These are phyloP conservation scores for Scytalopus superciliaris DNA, from an alignment of 2,113 vertebrate genomes.

Conservation along the genomic window DNA sequence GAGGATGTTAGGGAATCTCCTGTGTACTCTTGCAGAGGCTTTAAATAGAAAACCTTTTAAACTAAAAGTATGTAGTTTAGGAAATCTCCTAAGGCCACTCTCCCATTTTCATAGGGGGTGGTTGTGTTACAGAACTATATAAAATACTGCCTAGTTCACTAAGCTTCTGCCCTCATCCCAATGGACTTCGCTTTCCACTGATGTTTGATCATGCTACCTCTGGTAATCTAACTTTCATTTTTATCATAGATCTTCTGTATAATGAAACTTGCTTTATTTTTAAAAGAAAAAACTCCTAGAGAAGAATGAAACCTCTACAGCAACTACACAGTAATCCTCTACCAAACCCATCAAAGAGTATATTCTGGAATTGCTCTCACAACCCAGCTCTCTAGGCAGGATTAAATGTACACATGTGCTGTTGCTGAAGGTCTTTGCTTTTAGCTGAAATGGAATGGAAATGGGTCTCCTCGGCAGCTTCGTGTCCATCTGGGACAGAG, in stretches of 20 bases:
- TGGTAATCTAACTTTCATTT: background rate
- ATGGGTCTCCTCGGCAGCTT: background rate
- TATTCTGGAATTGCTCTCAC: background rate
- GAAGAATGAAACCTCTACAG: background rate
- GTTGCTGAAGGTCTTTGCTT: background rate
- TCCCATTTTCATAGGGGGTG: background rate
- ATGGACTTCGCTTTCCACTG: background rate
- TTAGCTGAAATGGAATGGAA: background rate
- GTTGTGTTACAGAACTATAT: background rate
- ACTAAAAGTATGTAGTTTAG: background rate
- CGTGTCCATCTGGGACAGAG: background rate
- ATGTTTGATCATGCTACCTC: background rate
- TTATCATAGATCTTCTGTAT: background rate
- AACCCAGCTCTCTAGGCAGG: background rate
- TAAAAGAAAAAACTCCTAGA: background rate
- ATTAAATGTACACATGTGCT: background rate
- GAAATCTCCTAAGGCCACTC: background rate
- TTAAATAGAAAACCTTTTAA: slow-evolving; percentile 36
- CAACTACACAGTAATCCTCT: background rate
- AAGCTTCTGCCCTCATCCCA: background rate
- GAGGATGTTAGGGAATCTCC: background rate
- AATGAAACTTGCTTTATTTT: background rate
- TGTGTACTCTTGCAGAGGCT: background rate
- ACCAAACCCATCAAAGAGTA: background rate
- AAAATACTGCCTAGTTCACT: background rate